These are phyloP conservation scores for Cygnus atratus DNA, from an alignment of 2,113 vertebrate species.

Conservation along the genomic window DNA sequence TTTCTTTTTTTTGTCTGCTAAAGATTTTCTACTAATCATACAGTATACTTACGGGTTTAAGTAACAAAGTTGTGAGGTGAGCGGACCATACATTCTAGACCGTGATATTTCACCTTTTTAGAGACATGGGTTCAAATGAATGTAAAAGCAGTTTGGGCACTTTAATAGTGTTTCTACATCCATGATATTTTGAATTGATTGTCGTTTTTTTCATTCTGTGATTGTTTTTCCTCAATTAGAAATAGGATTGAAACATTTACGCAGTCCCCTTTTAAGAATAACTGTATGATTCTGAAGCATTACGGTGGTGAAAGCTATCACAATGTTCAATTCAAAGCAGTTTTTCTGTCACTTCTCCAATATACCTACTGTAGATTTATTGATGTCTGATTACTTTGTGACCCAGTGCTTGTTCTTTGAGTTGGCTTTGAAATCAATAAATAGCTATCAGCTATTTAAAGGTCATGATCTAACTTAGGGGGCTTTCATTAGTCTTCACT, in stretches of 20 bases:
- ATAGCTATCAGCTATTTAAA: conserved; percentile 11
- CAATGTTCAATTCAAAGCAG: neutral
- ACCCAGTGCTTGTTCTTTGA: neutral
- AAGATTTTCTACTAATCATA: conserved; percentile 76
- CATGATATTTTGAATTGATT: neutral
- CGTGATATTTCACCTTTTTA: neutral
- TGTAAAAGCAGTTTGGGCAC: neutral
- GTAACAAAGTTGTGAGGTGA: neutral
- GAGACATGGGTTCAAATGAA: neutral
- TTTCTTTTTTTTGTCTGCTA: conserved; percentile 79
- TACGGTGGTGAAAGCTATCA: neutral
- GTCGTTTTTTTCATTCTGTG: neutral
- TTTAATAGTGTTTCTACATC: neutral
- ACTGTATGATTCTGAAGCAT: neutral
- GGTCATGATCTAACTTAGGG: neutral
- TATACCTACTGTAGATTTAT: neutral
- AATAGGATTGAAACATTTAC: neutral
- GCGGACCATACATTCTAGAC: neutral
- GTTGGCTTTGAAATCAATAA: conserved; percentile 19
- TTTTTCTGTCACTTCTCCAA: conserved; percentile 17
- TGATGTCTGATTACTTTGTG: neutral
- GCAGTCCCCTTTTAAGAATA: neutral
- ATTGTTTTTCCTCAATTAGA: neutral
- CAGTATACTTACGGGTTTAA: conserved; percentile 21
- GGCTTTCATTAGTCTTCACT: neutral